Conservation (phyloP, 2,888 invertebrate species). For the Cybosia mesomella region DNA sequence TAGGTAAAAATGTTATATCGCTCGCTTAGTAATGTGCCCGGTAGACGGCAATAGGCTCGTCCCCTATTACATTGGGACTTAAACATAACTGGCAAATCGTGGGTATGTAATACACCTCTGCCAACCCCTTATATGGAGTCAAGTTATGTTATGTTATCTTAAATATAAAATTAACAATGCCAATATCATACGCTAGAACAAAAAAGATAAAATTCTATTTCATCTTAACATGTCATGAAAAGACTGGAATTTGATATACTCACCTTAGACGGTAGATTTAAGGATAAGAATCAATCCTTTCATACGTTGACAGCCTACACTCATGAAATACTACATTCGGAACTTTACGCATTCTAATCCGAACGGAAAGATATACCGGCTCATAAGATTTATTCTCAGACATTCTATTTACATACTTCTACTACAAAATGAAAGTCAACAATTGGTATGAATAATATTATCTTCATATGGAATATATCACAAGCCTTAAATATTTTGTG, state of each 20-base stretch:
- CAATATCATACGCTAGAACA: background rate
- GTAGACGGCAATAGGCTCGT: no score
- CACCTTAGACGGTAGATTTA: constrained; percentile 3
- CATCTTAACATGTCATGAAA: constrained; percentile 1
- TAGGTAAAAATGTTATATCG: no score
- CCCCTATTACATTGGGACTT: no score
- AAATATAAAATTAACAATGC: background rate
- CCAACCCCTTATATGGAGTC: no score
- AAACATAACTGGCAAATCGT: no score
- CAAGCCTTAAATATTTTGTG: background rate
- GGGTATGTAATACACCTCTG: no score
- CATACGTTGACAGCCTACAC: constrained; percentile 4
- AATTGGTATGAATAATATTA: background rate
- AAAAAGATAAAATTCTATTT: background rate
- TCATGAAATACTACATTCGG: constrained; percentile 3
- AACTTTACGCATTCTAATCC: background rate
- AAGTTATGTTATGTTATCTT: no score
- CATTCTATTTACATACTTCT: background rate
- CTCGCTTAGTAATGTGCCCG: no score
- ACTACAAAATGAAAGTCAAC: constrained; percentile 1
- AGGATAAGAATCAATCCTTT: constrained; percentile 16
- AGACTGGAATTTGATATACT: constrained; percentile 12
- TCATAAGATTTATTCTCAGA: background rate
- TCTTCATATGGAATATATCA: background rate
- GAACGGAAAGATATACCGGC: background rate